phyloP scores from a whole-genome alignment of 2,113 vertebrate species.

The Naja naja region DNA sequence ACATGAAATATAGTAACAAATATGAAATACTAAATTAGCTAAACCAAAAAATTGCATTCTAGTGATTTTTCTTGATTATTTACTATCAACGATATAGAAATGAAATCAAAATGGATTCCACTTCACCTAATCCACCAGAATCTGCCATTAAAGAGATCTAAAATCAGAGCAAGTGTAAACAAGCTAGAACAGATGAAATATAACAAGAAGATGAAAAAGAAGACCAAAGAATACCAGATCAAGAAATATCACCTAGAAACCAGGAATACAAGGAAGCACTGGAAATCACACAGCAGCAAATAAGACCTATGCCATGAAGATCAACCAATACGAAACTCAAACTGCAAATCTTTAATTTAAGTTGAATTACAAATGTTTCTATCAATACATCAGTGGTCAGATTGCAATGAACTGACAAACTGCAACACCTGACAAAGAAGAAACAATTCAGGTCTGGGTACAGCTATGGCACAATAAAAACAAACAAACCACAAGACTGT shows the following conservation, averaged over 20 bases:
- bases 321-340: neutral
- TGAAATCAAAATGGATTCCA: neutral
- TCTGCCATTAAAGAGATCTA: neutral
- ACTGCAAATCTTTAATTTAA: neutral
- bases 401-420: neutral
- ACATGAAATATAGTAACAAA: neutral
- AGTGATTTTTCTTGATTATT: neutral
- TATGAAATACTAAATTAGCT: neutral
- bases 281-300: neutral
- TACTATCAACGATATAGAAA: neutral
- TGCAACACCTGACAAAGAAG: neutral
- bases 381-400: neutral
- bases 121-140: neutral
- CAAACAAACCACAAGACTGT: neutral
- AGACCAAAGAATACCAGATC: neutral
- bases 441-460: neutral
- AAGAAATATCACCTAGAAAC: neutral
- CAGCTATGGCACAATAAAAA: neutral
- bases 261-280: neutral
- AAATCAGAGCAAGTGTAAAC: neutral
- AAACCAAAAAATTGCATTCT: neutral
- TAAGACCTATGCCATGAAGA: neutral
- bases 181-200: neutral
- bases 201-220: neutral
- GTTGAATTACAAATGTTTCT: neutral